A percentile compares a stretch with the other conserved stretches of the same genome.
These are phyloP conservation scores for Drosophila lacicola DNA, from an alignment of 2,888 invertebrate species.

Conservation along the genomic window DNA sequence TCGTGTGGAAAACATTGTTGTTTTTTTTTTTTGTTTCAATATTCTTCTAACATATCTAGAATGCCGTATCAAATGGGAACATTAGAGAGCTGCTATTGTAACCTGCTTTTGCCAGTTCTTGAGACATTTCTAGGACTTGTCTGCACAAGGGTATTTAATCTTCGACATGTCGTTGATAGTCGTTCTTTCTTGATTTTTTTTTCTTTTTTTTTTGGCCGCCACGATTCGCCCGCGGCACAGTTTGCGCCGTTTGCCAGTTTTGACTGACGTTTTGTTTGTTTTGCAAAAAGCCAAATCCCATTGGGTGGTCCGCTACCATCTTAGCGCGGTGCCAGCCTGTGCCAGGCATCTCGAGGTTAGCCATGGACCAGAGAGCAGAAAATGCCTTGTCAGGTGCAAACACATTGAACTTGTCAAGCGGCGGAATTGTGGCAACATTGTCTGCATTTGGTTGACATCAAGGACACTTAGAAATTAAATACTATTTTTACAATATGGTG, in stretches of 20 bases:
- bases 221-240: constrained; percentile 33
- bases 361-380: not conserved
- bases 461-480: constrained; percentile 21
- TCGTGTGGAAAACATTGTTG: not conserved
- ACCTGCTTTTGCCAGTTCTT: too few species aligned
- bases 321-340: not conserved
- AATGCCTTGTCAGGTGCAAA: constrained; percentile 49
- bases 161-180: too few species aligned
- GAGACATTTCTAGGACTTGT: too few species aligned
- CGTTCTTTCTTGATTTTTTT: not conserved
- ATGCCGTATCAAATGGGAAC: too few species aligned
- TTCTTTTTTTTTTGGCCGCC: constrained; percentile 20
- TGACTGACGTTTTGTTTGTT: constrained; percentile 79
- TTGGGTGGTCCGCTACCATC: constrained; percentile 62
- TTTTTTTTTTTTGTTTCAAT: not conserved
- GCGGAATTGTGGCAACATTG: constrained; percentile 17
- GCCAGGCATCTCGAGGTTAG: constrained; percentile 20
- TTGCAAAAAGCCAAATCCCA: constrained; percentile 77
- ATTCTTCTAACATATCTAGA: too few species aligned
- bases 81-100: too few species aligned
- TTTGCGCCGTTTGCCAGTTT: constrained; percentile 43
- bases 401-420: constrained; percentile 49
- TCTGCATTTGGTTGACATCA: constrained; percentile 26
- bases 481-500: not conserved
- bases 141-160: too few species aligned